phyloP scores from a whole-genome alignment of 2,888 invertebrate genomes.

The Pristionchus mayeri region DNA sequence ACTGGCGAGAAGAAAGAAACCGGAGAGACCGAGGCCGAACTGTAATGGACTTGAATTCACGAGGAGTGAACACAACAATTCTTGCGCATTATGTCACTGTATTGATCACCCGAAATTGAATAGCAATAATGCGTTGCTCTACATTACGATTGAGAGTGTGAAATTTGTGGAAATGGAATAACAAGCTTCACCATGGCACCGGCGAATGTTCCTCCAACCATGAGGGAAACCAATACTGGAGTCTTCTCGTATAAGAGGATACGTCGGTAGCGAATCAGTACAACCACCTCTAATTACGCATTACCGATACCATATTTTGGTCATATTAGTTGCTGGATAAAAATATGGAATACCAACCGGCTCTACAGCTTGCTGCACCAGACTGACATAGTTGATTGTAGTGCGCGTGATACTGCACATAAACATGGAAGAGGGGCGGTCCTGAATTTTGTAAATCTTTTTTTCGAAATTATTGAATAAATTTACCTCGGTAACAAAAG shows the following conservation, averaged over 20 bases:
- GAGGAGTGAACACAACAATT: no score
- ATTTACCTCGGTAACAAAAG: slow-evolving; percentile 68
- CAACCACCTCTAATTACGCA: background rate
- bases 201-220: background rate
- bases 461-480: slow-evolving; percentile 58
- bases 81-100: no score
- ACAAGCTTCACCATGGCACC: background rate
- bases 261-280: background rate
- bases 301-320: background rate
- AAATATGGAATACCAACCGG: background rate
- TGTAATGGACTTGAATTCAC: background rate
- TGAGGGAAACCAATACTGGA: background rate
- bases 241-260: background rate
- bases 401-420: background rate
- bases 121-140: no score
- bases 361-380: background rate
- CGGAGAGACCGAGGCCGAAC: slow-evolving; percentile 29
- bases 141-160: no score
- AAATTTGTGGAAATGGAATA: no score
- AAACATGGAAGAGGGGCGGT: background rate
- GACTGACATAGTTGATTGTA: background rate
- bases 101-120: no score
- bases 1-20: background rate
- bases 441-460: slow-evolving; percentile 12
- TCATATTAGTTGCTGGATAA: background rate